phyloP scores from a whole-genome alignment of 2,113 vertebrate species.

The Colinus virginianus region DNA sequence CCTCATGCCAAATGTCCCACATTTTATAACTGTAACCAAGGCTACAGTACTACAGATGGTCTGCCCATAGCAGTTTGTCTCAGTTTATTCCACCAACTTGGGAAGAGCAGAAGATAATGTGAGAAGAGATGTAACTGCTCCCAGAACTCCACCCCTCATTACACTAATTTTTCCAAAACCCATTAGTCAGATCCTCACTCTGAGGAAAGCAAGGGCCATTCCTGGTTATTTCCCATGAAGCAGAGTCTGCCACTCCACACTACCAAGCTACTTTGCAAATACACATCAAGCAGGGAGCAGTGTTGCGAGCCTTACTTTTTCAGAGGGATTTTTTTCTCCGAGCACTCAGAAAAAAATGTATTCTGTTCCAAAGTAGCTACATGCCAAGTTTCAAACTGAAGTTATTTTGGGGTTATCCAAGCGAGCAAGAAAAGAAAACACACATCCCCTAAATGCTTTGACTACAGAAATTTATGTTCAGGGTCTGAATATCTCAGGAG shows the following conservation, averaged over 20 bases:
- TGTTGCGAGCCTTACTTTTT: not conserved
- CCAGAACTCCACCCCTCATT: not conserved
- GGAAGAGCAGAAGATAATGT: conserved; percentile 2
- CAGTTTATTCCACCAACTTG: not conserved
- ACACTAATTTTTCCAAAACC: conserved; percentile 13
- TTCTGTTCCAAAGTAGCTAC: conserved; percentile 8
- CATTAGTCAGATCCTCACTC: not conserved
- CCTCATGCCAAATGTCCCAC: conserved; percentile 4
- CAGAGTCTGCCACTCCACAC: not conserved
- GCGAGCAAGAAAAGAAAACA: conserved; percentile 28
- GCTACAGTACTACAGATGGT: not conserved
- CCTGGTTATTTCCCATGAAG: not conserved
- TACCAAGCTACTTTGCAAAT: not conserved
- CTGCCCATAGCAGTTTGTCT: not conserved
- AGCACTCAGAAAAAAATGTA: not conserved
- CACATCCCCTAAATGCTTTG: not conserved
- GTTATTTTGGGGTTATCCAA: conserved; percentile 13
- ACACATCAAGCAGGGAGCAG: rapidly evolving
- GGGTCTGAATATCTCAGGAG: not conserved
- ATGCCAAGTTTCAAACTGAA: conserved; percentile 1
- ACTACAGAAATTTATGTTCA: not conserved
- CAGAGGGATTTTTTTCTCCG: not conserved
- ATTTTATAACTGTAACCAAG: not conserved
- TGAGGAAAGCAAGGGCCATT: not conserved
- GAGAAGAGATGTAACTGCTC: not conserved